These are phyloP conservation scores for Neosilurus hyrtlii DNA, from an alignment of 2,797 vertebrate species.

Conservation along the genomic window DNA sequence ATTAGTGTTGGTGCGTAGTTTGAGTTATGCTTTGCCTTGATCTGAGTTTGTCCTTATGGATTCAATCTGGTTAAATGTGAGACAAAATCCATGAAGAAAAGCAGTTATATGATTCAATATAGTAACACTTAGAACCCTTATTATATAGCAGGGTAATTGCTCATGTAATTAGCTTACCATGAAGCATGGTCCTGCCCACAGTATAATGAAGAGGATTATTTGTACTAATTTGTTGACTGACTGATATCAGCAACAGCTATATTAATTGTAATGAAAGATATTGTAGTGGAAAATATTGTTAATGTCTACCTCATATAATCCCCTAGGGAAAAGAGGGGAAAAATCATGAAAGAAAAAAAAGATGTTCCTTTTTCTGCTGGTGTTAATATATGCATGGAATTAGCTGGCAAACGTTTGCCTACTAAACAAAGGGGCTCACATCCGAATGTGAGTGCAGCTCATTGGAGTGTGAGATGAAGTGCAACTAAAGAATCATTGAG, in stretches of 20 bases:
- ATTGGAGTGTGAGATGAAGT: constrained; percentile 25
- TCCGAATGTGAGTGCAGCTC: constrained; percentile 37
- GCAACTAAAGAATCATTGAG: constrained; percentile 26
- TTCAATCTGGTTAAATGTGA: neutral
- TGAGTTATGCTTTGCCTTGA: neutral
- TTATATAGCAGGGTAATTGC: constrained; percentile 43
- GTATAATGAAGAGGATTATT: constrained; percentile 47
- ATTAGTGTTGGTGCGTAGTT: neutral
- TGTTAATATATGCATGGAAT: constrained; percentile 42
- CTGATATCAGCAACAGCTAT: constrained; percentile 46
- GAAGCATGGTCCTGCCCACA: constrained; percentile 42
- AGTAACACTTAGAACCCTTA: constrained; percentile 40
- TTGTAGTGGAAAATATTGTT: neutral
- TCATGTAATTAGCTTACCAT: constrained; percentile 55
- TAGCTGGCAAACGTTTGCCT: constrained; percentile 44
- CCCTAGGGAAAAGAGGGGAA: too few species aligned
- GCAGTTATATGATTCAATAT: constrained; percentile 21
- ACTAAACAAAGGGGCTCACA: constrained; percentile 46
- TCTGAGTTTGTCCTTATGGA: neutral
- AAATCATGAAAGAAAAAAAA: neutral
- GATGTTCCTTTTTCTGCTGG: neutral
- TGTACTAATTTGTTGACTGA: constrained; percentile 39
- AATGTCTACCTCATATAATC: neutral
- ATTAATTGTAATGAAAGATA: constrained; percentile 49
- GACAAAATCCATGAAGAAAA: constrained; percentile 4